Conservation (phyloP, 2,797 vertebrate species). For the Otus scops region DNA sequence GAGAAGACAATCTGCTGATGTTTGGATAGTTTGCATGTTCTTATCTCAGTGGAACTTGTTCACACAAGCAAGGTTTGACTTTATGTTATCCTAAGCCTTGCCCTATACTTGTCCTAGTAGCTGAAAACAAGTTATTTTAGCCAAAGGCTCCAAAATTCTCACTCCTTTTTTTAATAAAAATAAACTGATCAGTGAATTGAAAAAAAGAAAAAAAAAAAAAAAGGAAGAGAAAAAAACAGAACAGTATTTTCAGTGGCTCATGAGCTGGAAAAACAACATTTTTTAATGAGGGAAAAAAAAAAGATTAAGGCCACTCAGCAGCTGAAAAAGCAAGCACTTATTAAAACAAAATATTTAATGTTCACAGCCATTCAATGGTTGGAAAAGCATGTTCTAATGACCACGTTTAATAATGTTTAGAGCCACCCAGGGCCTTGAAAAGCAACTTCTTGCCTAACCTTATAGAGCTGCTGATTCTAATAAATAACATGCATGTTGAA, state of each 20-base stretch:
- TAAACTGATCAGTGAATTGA: conserved; percentile 28
- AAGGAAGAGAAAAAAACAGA: background rate
- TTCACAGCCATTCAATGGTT: conserved; percentile 60
- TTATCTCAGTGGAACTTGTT: conserved; percentile 61
- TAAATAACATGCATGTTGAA: background rate
- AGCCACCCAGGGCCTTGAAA: conserved; percentile 60
- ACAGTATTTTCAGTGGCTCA: conserved; percentile 69
- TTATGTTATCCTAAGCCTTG: conserved; percentile 62
- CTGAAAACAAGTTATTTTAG: conserved; percentile 64
- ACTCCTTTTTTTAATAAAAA: conserved; percentile 38
- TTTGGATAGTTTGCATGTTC: conserved; percentile 33
- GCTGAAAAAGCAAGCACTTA: conserved; percentile 72
- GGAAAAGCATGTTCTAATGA: conserved; percentile 65
- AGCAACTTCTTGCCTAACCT: conserved; percentile 28
- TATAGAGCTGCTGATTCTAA: conserved; percentile 13
- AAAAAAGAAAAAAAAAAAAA: background rate
- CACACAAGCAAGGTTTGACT: conserved; percentile 49
- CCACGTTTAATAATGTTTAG: conserved; percentile 65
- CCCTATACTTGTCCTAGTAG: conserved; percentile 38
- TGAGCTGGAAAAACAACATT: conserved; percentile 68
- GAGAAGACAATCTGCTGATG: conserved; percentile 40
- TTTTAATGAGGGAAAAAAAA: conserved; percentile 67
- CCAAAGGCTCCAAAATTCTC: conserved; percentile 59
- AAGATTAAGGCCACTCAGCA: conserved; percentile 59
- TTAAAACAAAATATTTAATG: conserved; percentile 72